Percentiles rank a stretch among this genome's conserved stretches.
Conservation (phyloP, 2,888 invertebrate genomes). For the Fissipunctia ypsillon region DNA sequence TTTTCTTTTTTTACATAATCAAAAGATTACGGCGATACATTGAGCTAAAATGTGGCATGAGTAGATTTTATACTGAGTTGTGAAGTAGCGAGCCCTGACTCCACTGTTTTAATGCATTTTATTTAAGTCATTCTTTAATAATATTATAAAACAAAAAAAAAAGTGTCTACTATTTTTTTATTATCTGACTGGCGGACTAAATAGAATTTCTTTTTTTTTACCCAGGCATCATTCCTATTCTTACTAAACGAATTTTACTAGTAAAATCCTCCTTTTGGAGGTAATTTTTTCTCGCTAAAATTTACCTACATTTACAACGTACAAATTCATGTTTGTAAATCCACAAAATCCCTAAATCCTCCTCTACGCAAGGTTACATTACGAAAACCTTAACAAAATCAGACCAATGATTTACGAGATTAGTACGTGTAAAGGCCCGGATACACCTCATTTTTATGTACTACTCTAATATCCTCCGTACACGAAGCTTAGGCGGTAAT, state of each 20-base stretch:
- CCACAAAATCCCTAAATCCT: conserved; percentile 21
- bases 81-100: no score
- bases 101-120: no score
- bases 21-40: no score
- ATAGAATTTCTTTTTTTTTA: no score
- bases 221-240: no score
- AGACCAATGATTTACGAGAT: conserved; percentile 40
- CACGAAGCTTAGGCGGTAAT: conserved; percentile 70
- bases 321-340: conserved; percentile 4
- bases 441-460: conserved; percentile 45
- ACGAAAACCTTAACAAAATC: conserved; percentile 25
- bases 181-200: no score
- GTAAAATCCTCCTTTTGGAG: not conserved
- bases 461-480: conserved; percentile 64
- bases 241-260: not conserved
- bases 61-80: no score
- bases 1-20: no score
- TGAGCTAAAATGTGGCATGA: no score
- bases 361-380: conserved; percentile 4
- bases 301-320: not conserved
- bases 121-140: no score
- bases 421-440: conserved; percentile 24
- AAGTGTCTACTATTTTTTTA: no score
- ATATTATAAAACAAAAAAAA: no score
- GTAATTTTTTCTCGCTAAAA: not conserved